These are phyloP conservation scores for Acanthis flammea DNA, from an alignment of 2,797 vertebrate species.

Conservation along the genomic window DNA sequence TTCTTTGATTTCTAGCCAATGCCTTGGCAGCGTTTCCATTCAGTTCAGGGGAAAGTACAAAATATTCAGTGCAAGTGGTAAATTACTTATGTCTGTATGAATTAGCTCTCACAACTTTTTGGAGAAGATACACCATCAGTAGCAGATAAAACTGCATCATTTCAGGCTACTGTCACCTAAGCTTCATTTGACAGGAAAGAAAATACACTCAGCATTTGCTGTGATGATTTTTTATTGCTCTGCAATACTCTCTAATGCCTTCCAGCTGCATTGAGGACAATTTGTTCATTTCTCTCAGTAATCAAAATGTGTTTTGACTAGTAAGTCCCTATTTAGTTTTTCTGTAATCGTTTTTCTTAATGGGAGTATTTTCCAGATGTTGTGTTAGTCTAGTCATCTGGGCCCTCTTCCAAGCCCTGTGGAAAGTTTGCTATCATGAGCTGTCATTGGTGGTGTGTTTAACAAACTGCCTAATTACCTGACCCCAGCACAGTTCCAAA, in stretches of 20 bases:
- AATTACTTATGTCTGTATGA: not conserved
- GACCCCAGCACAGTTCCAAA: conserved; percentile 55
- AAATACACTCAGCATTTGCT: not conserved
- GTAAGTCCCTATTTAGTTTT: conserved; percentile 71
- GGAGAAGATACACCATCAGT: conserved; percentile 13
- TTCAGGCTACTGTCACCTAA: conserved; percentile 21
- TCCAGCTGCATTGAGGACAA: conserved; percentile 69
- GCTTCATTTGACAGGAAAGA: not conserved
- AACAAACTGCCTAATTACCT: conserved; percentile 71
- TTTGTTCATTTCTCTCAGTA: conserved; percentile 71
- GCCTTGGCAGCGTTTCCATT: not conserved
- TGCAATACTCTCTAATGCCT: not conserved
- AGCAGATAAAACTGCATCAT: not conserved
- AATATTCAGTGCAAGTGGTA: not conserved
- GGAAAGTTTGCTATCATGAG: conserved; percentile 80
- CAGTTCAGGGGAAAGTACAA: not conserved
- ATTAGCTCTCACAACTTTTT: not conserved
- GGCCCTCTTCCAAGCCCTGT: conserved; percentile 73
- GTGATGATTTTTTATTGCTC: conserved; percentile 12
- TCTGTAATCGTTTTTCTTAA: conserved; percentile 77
- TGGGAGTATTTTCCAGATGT: conserved; percentile 81
- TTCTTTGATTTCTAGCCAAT: not conserved
- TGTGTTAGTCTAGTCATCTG: conserved; percentile 73
- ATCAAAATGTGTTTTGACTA: conserved; percentile 76
- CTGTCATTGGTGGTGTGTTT: conserved; percentile 72